Base-by-base conservation (phyloP, 2,797 vertebrate genomes). In the Tapera naevia region DNA sequence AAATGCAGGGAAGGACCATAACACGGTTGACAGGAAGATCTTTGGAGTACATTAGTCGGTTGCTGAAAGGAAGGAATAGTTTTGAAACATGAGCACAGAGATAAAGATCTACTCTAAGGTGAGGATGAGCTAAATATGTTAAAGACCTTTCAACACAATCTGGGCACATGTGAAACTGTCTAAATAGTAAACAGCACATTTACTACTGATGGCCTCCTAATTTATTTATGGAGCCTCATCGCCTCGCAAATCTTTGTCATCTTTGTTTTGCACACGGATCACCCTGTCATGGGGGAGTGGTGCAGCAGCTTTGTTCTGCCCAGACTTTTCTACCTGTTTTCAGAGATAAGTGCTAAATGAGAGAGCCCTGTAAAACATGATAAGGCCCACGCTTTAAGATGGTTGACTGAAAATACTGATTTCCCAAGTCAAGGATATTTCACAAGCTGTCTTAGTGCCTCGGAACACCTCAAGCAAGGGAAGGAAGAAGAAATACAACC, bases 41-140 rank as follows among this genome's bases (percentile, higher is more conserved):
- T 90, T 83, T 50, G 78, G 57, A 85, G 51, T 81, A 81, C 1
- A 8, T 70, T 48, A 84, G 70, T 17, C 81, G 37, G 35, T 43
- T 94, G 83, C 70, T 88, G 72, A 89, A 92, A 95, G 69, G 53
- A 21, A 94, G 33, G 66, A 79, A 89, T 51, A 51, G 70, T 91
- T 80, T 89, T 94, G 81, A 94, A 95, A 96, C 80, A 39, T 5
- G 33, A 96, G 69, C 53, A 74, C 41, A 70, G 88, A 92, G 92
- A 97, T 90, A 85, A 90, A 92, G 88, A 94, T 94, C 92, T 93
- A 83, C 94, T 95, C 92, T 94, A 89, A 95, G 87, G 82, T 91
- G 82, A 94, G 69, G 91, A 89, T 64, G 64, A 95, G 60, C 76
- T 94, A 86, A 96, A 84, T 71, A 50, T 28, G 33, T 91, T 85